Evolutionary conservation across 92 coral and sea anemone genomes (phyloP).

Genomic region (Epizoanthus rinbou): DNA sequence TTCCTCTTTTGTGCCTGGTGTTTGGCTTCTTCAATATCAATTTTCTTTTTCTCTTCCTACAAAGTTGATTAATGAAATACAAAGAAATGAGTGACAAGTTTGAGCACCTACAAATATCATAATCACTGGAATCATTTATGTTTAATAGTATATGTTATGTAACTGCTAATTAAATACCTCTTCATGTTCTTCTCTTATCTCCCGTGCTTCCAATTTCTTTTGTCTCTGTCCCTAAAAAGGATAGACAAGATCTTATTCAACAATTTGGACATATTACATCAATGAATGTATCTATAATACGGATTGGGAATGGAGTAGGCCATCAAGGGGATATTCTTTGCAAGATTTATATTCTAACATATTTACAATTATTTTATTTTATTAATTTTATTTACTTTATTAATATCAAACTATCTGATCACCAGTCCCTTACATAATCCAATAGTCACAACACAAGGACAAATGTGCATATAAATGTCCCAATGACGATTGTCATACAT

Average conservation of each 20-base stretch:
- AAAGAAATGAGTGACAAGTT: background rate
- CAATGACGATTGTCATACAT: no score
- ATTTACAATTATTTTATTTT: no score
- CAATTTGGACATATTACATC: background rate
- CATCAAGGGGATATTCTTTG: no score
- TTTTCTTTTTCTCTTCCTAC: constrained; percentile 85
- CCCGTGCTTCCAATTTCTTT: constrained; percentile 89
- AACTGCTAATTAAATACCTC: constrained; percentile 65
- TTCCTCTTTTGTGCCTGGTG: constrained; percentile 95
- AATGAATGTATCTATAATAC: no score
- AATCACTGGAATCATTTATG: background rate
- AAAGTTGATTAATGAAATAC: background rate
- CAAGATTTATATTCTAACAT: no score
- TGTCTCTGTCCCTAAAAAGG: constrained; percentile 85
- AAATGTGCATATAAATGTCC: no score
- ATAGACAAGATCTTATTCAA: background rate
- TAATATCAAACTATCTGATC: no score
- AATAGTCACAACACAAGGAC: no score
- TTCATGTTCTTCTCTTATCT: constrained; percentile 89
- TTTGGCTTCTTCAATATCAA: constrained; percentile 96
- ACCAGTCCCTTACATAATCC: no score
- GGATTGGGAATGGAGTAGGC: no score
- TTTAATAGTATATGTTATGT: background rate
- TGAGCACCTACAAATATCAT: background rate
- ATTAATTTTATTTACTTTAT: no score